Evolutionary conservation across 2,797 vertebrate genomes (phyloP).

Genomic region (Eremophila alpestris): DNA sequence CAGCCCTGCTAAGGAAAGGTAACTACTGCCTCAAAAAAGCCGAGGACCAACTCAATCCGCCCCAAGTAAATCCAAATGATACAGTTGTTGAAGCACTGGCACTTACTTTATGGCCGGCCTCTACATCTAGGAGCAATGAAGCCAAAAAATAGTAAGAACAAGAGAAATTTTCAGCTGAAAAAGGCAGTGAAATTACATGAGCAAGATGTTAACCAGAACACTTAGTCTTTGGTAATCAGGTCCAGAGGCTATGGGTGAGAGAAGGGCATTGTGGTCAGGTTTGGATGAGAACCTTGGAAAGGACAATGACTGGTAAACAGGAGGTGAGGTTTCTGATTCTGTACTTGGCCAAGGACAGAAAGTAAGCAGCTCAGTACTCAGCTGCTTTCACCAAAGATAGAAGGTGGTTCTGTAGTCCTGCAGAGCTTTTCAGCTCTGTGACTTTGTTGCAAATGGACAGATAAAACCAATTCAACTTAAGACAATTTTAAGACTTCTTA

Average conservation of each 20-base stretch:
- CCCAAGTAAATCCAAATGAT: background rate
- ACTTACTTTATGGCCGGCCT: background rate
- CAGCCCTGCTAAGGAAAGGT: background rate
- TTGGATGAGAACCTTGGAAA: background rate
- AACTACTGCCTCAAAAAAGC: background rate
- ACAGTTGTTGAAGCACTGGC: background rate
- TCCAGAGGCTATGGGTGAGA: background rate
- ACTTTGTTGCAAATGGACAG: background rate
- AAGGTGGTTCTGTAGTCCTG: background rate
- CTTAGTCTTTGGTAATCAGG: background rate
- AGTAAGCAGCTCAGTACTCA: background rate
- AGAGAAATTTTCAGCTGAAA: background rate
- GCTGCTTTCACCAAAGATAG: background rate
- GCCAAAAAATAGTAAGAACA: background rate
- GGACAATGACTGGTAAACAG: background rate
- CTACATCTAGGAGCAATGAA: background rate
- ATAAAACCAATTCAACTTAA: background rate
- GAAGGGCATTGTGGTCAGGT: background rate
- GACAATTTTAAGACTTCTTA: background rate
- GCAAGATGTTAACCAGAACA: background rate
- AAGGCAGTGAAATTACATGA: background rate
- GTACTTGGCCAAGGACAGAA: background rate
- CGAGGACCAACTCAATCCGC: background rate
- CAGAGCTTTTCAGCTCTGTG: background rate
- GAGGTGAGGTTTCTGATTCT: background rate